Evolutionary conservation across 2,113 vertebrate genomes (phyloP).

Genomic region (Sinosuthora webbiana): DNA sequence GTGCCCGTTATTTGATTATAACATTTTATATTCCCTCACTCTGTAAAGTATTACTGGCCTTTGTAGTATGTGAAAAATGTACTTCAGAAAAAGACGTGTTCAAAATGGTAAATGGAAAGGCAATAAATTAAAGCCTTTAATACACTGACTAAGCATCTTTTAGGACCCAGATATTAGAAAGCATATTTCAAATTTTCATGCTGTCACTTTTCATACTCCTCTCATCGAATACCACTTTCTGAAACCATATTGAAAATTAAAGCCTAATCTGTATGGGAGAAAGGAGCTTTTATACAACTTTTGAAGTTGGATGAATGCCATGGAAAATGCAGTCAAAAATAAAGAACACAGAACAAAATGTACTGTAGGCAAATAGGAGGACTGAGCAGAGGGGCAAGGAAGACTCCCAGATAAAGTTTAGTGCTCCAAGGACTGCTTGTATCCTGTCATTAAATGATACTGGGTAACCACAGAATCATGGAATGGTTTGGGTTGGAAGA

Average conservation of each 20-base stretch:
- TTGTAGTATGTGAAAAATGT: background rate
- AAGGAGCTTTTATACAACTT: background rate
- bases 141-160: background rate
- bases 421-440: background rate
- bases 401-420: background rate
- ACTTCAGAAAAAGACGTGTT: background rate
- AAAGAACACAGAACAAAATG: background rate
- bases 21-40: background rate
- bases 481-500: background rate
- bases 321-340: background rate
- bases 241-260: background rate
- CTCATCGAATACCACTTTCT: background rate
- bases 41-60: background rate
- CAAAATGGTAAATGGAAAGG: background rate
- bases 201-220: background rate
- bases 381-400: background rate
- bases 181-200: background rate
- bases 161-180: background rate
- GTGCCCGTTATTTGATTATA: background rate
- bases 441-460: background rate
- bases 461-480: background rate
- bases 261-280: background rate
- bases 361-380: background rate
- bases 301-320: background rate
- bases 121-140: background rate